Evolutionary conservation across 2,797 vertebrate genomes (phyloP), one percentile per base, ranked within the genome.

Genomic region (Philypnodon macrostomus): DNA sequence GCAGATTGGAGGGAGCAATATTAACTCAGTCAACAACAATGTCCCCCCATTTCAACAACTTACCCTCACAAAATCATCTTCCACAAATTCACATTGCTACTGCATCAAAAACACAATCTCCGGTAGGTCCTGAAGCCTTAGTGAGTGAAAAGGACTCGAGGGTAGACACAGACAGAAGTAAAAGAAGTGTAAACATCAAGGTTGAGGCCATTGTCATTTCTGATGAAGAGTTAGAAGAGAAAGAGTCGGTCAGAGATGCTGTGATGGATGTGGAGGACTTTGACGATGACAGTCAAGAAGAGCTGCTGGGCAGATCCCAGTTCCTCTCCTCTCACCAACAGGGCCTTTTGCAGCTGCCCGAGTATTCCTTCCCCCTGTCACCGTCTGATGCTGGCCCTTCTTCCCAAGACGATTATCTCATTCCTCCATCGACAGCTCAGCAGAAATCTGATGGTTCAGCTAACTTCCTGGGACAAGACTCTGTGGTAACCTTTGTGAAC

Each of bases 171-270:
- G 54, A 41, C n/a, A 12, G 46, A 21, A 47, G 73, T 0, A 67
- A 63, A 2, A 73, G 83, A 1, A 58, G 53, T 10, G 48, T 88
- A 0, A 82, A 92, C 7, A 87, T 97, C 10, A 96, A 97, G 63
- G 91, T 94, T 53, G 95, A 97, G 64, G 93, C 95, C 14, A 96
- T 96, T 11, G 87, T 97, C 15, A 95, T 96, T 74, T 96, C 95
- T 0, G 95, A 97, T 0, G 95, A 96, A 55, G 95, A 97, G 61
- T 63, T 90, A 0, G 94, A 96, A 0, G 85, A 82, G 2, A 77
- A 78, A 46, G 76, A 56, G 12, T 62, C 58, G 34, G 63, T 34
- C 2, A 35, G 31, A 47, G 66, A 72, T 18, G 65, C 60, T 2
- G 45, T 67, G 47, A 78, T 69, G 76, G 83, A 73, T 10, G 56